phyloP scores from a whole-genome alignment of 2,113 vertebrate species.

The Lucifuga dentata region DNA sequence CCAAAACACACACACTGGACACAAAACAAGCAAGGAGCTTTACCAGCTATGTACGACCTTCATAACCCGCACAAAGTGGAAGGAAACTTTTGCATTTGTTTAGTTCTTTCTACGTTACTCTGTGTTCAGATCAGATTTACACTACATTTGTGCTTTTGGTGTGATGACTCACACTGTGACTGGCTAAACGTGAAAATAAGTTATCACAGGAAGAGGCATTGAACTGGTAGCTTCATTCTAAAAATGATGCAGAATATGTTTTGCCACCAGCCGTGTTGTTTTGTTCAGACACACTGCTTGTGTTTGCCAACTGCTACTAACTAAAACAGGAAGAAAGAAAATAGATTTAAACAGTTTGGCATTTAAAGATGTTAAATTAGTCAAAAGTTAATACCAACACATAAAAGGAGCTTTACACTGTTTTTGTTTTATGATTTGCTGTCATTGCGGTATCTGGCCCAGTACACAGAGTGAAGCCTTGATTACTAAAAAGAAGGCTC shows the following conservation, averaged over 20 bases:
- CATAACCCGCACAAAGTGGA: too few species aligned
- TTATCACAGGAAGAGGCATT: slow-evolving; percentile 2
- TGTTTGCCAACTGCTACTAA: slow-evolving; percentile 29
- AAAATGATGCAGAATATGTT: background rate
- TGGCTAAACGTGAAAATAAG: slow-evolving; percentile 1
- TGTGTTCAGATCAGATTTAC: too few species aligned
- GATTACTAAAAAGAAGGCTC: slow-evolving; percentile 57
- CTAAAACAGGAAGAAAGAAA: slow-evolving; percentile 16
- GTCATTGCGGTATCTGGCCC: slow-evolving; percentile 43
- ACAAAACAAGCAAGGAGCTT: too few species aligned
- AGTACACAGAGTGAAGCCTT: slow-evolving; percentile 27
- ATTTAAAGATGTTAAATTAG: slow-evolving; percentile 4
- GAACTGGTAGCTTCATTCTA: background rate
- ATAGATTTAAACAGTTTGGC: slow-evolving; percentile 11
- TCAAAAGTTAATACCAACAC: slow-evolving; percentile 23
- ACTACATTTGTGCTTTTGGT: too few species aligned
- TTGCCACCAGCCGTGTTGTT: slow-evolving; percentile 5
- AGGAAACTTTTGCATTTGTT: too few species aligned
- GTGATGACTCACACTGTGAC: too few species aligned
- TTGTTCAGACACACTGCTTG: slow-evolving; percentile 28
- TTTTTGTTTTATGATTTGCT: slow-evolving; percentile 33
- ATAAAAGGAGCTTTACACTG: slow-evolving; percentile 22
- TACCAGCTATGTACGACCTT: too few species aligned
- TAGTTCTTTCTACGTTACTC: too few species aligned
- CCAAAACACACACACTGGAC: too few species aligned